Evolutionary conservation across 2,113 vertebrate genomes (phyloP), one percentile per base, ranked within the genome.

Genomic region (Calyptommatus sinebrachiatus): DNA sequence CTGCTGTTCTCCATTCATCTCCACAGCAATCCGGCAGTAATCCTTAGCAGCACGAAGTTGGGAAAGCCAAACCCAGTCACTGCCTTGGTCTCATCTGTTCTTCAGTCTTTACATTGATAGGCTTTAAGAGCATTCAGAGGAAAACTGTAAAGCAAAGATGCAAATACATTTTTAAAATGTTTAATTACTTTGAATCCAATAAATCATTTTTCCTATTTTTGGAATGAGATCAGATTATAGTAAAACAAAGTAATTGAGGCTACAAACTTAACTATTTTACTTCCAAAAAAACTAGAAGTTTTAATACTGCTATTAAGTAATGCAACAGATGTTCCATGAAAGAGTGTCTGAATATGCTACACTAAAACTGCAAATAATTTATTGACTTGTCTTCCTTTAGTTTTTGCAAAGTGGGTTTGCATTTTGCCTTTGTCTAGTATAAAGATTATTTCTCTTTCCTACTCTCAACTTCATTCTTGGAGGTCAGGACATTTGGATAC

Each of bases 1-100:
- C 74, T 93, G 94, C 92, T 95, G 93, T 86, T 95, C 95, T 92
- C 92, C 94, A 90, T 91, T 95, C 95, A 95, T 95, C 88, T 94
- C 93, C 93, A 93, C 93, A 90, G 89, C 9, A 86, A 90, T 83
- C 80, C 82, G 82, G 88, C 7, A 85, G 73, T 68, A 83, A 83
- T 76, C 62, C 67, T 1, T 5, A 79, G 83, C 77, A 87, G 86
- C 62, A 82, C 88, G 65, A 90, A 90, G 90, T 73, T 77, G 86
- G 21, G 76, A 22, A 73, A 73, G 14, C 67, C 5, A 0, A 41
- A 83, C 69, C 76, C 78, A 50, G 84, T 90, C 91, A 91, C 46
- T 2, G 60, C 67, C 48, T 67, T 76, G 77, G 81, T 90, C 57
- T 89, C 87, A 93, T 89, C 78, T 85, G 85, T 48, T 48, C 41